These are phyloP conservation scores for Scomber colias DNA, from an alignment of 2,113 vertebrate genomes.

Conservation along the genomic window DNA sequence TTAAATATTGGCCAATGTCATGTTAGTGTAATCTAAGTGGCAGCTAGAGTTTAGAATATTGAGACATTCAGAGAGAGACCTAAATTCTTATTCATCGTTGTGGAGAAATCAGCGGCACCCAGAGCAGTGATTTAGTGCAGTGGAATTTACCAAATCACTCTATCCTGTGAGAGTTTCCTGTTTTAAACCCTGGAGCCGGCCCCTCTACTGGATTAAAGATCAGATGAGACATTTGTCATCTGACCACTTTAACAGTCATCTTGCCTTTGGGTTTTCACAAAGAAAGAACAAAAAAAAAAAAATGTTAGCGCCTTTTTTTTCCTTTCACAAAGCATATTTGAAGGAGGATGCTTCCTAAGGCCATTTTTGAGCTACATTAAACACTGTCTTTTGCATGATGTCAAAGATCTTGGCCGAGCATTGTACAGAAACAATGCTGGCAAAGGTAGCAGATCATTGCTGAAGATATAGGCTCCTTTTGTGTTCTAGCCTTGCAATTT, in stretches of 20 bases:
- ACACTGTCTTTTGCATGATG: constrained; percentile 80
- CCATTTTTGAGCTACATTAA: constrained; percentile 82
- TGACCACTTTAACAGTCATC: constrained; percentile 81
- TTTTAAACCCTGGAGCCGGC: constrained; percentile 69
- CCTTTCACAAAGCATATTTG: constrained; percentile 65
- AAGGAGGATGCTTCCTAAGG: constrained; percentile 74
- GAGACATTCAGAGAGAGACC: constrained; percentile 27
- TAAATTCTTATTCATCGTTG: constrained; percentile 54
- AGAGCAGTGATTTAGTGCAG: constrained; percentile 65
- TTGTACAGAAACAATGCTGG: constrained; percentile 50
- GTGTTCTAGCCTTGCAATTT: constrained; percentile 38
- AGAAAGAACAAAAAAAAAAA: constrained; percentile 61
- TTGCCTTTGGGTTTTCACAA: constrained; percentile 74
- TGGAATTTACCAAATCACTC: constrained; percentile 74
- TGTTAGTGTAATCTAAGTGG: constrained; percentile 10
- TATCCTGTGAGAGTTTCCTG: constrained; percentile 73
- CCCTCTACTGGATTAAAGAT: constrained; percentile 72
- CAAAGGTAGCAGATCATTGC: constrained; percentile 54
- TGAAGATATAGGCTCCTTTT: constrained; percentile 14
- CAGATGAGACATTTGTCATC: constrained; percentile 84
- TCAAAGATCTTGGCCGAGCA: constrained; percentile 73
- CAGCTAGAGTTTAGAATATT: constrained; percentile 1
- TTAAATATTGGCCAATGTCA: constrained; percentile 18
- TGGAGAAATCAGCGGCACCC: constrained; percentile 47
- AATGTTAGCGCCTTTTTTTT: constrained; percentile 42